Base-by-base conservation (phyloP, 2,888 invertebrate species). In the Pseudococcus viburni region DNA sequence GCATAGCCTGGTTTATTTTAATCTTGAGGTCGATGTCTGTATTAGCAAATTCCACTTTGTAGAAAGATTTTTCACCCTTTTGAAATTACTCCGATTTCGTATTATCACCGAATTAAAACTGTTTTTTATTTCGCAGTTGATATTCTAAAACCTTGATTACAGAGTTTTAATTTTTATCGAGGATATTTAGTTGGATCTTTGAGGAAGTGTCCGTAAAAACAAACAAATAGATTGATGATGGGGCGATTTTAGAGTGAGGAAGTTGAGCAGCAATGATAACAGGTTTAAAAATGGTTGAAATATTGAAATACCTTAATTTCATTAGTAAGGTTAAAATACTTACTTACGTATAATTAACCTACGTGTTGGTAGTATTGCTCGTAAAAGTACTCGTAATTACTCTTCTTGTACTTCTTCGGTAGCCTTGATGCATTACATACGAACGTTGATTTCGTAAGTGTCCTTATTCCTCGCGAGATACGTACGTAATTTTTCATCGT, bases 311-410 rank as follows among this genome's bases (percentile, higher is more conserved):
- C 17, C 46, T 55, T 55, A 59, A 59, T 59, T 59, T 59, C 59
- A 59, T 59, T 59, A 19, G 19, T 59, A 59, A 59, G 59, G 59
- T 59, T 59, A 59, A 59, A 59, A 59, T 19, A 59, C 59, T 19
- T 17, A 17, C 15, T 15, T 55, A 19, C 59, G 59, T 59, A 59
- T 59, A 59, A 59, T 59, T 59, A 59, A 0, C 19, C 59, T 59
- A 59, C 59, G 59, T 59, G 59, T 59, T 59, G 5, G n/a, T 19
- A 6, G 59, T 59, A 59, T 59, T 19, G 59, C 19, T 59, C 19
- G 59, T 19, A 59, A 59, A 59, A 59, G 59, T 59, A 59, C 59
- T 19, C 19, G 19, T 59, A 59, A 19, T 19, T 59, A 59, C 59
- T n/a, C 59, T 59, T 59, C 59, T 59, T 19, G 26, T 33, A 59